Conservation (phyloP, 2,113 vertebrate species). For the Psilopogon haemacephalus region DNA sequence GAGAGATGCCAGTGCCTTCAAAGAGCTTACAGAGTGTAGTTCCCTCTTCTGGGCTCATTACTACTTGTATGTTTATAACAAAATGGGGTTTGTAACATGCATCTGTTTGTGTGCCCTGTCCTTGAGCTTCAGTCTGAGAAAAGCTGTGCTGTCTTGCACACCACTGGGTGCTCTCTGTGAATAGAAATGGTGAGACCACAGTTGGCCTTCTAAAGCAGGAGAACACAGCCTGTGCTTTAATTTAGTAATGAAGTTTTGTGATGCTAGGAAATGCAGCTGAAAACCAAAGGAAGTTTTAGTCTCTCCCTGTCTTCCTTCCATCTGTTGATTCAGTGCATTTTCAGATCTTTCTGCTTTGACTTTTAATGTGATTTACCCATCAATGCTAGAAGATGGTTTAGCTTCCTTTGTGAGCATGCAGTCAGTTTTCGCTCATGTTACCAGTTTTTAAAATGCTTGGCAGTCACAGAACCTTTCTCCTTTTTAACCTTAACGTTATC, state of each 20-base stretch:
- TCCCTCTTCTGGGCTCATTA: background rate
- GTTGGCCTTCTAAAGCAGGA: background rate
- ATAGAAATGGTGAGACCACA: background rate
- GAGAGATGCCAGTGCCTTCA: background rate
- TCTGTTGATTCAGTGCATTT: background rate
- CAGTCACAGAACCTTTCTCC: background rate
- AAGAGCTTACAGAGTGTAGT: background rate
- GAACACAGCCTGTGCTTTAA: background rate
- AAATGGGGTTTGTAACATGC: background rate
- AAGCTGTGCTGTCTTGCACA: background rate
- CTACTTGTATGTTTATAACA: background rate
- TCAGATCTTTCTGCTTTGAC: background rate
- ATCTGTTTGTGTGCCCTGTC: background rate
- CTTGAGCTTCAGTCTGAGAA: background rate
- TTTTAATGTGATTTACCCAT: background rate
- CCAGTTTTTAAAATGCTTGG: background rate
- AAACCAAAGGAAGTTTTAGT: background rate
- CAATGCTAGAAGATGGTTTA: background rate
- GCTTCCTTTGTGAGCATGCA: background rate
- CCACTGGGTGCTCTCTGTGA: background rate
- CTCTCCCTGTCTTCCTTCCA: background rate
- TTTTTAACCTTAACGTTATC: background rate
- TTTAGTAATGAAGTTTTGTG: background rate
- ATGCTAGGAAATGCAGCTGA: background rate
- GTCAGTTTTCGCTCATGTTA: background rate